These are phyloP conservation scores for Cariama cristata DNA, from an alignment of 2,113 vertebrate species.

Conservation along the genomic window DNA sequence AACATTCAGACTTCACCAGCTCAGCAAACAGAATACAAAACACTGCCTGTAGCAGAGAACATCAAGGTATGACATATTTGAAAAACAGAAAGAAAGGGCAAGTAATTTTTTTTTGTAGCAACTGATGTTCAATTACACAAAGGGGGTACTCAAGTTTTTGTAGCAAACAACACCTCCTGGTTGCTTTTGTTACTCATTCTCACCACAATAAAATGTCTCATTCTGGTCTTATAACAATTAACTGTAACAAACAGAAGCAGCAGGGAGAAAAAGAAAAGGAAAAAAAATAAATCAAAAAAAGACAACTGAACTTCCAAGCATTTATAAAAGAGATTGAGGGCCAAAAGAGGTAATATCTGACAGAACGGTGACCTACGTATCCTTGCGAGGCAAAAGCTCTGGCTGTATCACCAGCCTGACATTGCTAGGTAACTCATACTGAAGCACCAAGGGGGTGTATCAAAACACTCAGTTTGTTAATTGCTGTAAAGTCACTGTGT, in stretches of 20 bases:
- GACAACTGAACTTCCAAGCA: neutral
- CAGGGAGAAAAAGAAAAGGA: neutral
- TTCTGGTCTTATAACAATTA: neutral
- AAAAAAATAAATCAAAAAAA: neutral
- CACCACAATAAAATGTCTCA: neutral
- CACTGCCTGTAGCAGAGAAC: neutral
- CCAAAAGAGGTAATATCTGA: neutral
- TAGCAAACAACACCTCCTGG: neutral
- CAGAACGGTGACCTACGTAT: neutral
- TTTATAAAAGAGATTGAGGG: neutral
- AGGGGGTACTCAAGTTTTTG: neutral
- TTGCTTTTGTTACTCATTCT: neutral
- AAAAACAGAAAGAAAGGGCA: constrained; percentile 24
- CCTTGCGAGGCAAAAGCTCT: neutral
- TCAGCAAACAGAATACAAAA: constrained; percentile 23
- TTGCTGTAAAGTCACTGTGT: neutral
- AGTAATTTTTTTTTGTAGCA: neutral
- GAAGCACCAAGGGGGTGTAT: neutral
- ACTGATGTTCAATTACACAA: neutral
- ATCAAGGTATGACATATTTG: neutral
- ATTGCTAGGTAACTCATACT: neutral
- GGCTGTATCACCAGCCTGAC: neutral
- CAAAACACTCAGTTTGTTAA: neutral
- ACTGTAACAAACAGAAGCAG: neutral
- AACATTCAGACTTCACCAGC: neutral